Percentiles rank a stretch among this genome's conserved stretches.
Evolutionary conservation across 1,140 invertebrate genomes (phyloP).

Genomic region (Rhagoletis pomonella): DNA sequence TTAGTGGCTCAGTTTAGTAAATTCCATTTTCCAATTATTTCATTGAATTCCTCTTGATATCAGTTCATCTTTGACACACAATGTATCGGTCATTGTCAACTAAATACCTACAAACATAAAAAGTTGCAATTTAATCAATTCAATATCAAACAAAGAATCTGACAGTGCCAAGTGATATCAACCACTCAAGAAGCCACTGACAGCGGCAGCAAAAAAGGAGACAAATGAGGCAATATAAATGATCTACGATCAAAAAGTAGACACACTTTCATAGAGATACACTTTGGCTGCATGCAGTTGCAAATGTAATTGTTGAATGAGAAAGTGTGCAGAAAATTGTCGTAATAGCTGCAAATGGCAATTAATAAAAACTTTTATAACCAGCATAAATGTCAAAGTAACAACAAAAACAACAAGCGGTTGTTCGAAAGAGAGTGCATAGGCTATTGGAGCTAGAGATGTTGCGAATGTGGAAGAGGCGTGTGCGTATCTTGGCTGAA

Average conservation of each 20-base stretch:
- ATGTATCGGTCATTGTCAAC: too few relatives aligned
- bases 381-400: conserved; percentile 10
- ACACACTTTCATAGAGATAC: not conserved
- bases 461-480: too few relatives aligned
- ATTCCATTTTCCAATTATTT: too few relatives aligned
- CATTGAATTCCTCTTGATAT: too few relatives aligned
- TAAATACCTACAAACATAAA: not conserved
- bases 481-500: too few relatives aligned
- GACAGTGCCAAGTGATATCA: conserved; percentile 27
- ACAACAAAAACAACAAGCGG: not conserved
- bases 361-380: conserved; percentile 46
- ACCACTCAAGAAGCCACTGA: not conserved
- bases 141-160: conserved; percentile 29
- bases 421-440: too few relatives aligned
- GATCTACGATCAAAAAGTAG: not conserved
- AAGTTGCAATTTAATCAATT: conserved; percentile 42
- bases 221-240: conserved; percentile 20
- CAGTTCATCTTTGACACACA: too few relatives aligned
- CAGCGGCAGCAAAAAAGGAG: not conserved
- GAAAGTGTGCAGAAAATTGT: conserved; percentile 47
- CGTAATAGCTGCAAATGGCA: conserved; percentile 20
- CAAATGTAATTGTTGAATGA: not conserved
- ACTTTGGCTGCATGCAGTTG: not conserved
- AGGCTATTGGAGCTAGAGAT: too few relatives aligned
- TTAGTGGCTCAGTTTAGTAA: too few relatives aligned